Evolutionary conservation across 92 coral and sea anemone genomes (phyloP), one percentile per base, ranked within the genome.

Genomic region (Pocillopora meandrina): DNA sequence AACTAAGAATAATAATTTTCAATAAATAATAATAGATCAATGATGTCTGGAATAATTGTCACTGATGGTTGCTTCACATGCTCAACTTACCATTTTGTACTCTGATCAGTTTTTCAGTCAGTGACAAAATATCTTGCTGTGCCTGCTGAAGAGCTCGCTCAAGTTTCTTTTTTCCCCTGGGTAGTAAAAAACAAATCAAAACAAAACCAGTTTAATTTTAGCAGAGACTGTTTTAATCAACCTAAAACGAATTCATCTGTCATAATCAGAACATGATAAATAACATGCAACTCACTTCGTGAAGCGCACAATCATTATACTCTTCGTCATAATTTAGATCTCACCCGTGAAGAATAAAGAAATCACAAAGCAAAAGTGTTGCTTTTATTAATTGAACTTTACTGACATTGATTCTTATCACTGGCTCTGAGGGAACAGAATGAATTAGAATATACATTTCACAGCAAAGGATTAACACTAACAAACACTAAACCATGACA

Each of bases 61-160:
- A 42, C 52, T 42, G 52, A 42, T 42, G 52, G 52, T 42, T 42
- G 52, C 52, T 42, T 2, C 52, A 42, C 52, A 42, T 42, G 52
- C 52, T 42, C 52, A 42, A 71, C 92, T 62, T 72, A 97, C 99
- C 99, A 85, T 82, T 87, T 79, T 94, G 99, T 59, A 95, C 95
- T 83, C 92, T 95, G 33, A 97, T 91, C 59, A 97, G 74, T 78
- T 97, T 97, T 76, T 97, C 99, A 15, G 99, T 97, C 75, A 97
- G 84, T 17, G 95, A 88, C 92, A 97, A 67, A 21, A 97, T 95
- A 80, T 97, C 99, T 77, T 97, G 97, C 17, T 97, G 98, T 0
- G 99, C 91, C 71, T 97, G 99, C 31, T 92, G 95, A 12, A 97
- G 87, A 56, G 97, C 90, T 72, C 92, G 94, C 71, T 97, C 99